These are phyloP conservation scores for Melinaea menophilus DNA, from an alignment of 2,888 invertebrate species.

Conservation along the genomic window DNA sequence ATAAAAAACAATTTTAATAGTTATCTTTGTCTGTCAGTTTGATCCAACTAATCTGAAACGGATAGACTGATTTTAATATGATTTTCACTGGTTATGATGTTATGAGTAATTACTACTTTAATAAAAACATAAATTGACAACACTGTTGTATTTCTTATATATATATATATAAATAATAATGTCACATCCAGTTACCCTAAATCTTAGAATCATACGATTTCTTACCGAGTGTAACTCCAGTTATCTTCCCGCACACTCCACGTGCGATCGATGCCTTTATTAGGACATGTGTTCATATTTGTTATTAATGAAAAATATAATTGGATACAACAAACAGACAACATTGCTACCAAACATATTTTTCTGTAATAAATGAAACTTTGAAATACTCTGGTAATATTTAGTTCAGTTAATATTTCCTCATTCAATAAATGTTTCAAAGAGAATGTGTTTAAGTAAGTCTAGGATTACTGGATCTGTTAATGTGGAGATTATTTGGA, in stretches of 20 bases:
- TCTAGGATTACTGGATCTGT: constrained; percentile 54
- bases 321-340: neutral
- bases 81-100: too few species aligned
- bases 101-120: too few species aligned
- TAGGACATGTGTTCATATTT: constrained; percentile 30
- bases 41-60: too few species aligned
- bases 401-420: constrained; percentile 29
- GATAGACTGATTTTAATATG: too few species aligned
- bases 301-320: constrained; percentile 23
- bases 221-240: constrained; percentile 20
- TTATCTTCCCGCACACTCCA: constrained; percentile 38
- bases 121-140: too few species aligned
- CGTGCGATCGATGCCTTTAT: constrained; percentile 36
- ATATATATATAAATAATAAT: too few species aligned
- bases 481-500: constrained; percentile 73
- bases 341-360: too few species aligned
- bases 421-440: constrained; percentile 62
- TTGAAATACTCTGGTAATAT: neutral
- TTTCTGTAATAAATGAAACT: too few species aligned
- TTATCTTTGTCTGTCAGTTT: too few species aligned
- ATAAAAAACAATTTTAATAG: too few species aligned
- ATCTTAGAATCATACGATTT: constrained; percentile 14
- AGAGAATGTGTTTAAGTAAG: constrained; percentile 46
- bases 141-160: too few species aligned
- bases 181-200: constrained; percentile 15